phyloP scores from a whole-genome alignment of 2,113 vertebrate species.

The Sphaerodactylus townsendi region DNA sequence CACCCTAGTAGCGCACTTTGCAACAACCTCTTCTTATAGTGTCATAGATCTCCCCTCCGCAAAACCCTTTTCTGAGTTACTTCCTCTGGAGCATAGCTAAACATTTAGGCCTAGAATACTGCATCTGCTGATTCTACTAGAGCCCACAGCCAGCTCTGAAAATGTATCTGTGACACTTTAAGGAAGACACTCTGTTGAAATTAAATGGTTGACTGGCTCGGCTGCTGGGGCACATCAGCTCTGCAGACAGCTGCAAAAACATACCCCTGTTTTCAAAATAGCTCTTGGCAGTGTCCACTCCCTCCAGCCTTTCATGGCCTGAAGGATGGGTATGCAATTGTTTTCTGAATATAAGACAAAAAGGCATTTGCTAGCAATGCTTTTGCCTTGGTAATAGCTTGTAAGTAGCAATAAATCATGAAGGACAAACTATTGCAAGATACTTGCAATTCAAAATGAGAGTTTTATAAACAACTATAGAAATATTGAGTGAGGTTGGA shows the following conservation, averaged over 20 bases:
- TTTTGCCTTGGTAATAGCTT: conserved; percentile 7
- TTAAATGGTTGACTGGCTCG: conserved; percentile 45
- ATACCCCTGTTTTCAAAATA: conserved; percentile 21
- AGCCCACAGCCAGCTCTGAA: background rate
- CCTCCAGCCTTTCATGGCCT: background rate
- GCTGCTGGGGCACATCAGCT: conserved; percentile 48
- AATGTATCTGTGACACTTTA: background rate
- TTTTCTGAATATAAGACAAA: conserved; percentile 17
- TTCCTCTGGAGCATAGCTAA: background rate
- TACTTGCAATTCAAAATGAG: conserved; percentile 33
- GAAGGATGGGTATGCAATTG: background rate
- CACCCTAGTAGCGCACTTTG: background rate
- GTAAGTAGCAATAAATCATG: conserved; percentile 19
- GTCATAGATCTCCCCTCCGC: background rate
- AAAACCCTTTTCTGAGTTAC: background rate
- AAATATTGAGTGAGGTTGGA: conserved; percentile 51
- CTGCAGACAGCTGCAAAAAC: background rate
- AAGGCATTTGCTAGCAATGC: background rate
- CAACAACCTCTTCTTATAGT: background rate
- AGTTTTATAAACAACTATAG: conserved; percentile 47
- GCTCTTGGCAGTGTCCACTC: conserved; percentile 17
- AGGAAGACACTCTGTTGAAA: conserved; percentile 41
- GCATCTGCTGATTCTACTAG: background rate
- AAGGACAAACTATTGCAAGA: background rate
- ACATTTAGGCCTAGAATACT: background rate